Evolutionary conservation across 2,113 vertebrate genomes (phyloP).

Genomic region (Microtus richardsoni): DNA sequence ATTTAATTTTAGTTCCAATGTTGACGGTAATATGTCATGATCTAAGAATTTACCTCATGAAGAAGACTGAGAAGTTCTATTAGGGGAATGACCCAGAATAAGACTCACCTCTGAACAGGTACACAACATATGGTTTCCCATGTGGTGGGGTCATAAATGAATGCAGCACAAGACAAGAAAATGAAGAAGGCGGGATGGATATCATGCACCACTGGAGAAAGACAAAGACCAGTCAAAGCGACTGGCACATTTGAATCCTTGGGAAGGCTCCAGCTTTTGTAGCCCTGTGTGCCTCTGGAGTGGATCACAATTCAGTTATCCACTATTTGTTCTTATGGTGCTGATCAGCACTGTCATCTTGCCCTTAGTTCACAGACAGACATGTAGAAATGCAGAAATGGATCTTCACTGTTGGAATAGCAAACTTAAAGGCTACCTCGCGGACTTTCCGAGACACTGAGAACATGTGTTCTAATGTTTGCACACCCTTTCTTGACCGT

Average conservation of each 20-base stretch:
- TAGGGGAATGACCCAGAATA: not conserved
- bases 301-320: not conserved
- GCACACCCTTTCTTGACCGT: not conserved
- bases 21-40: not conserved
- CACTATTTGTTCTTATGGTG: not conserved
- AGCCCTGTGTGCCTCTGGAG: not conserved
- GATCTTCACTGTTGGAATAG: not conserved
- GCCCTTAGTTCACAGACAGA: not conserved
- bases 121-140: not conserved
- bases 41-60: slow-evolving; percentile 35
- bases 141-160: not conserved
- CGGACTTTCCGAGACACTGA: not conserved
- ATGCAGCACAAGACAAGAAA: not conserved
- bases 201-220: not conserved
- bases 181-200: not conserved
- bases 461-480: not conserved
- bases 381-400: not conserved
- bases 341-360: not conserved
- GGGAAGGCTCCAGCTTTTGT: not conserved
- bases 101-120: not conserved
- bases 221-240: not conserved
- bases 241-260: not conserved
- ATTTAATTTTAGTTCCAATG: not conserved
- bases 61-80: not conserved
- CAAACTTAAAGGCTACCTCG: not conserved